Conservation (phyloP, 53 echinoderm and acorn worm genomes). For the Temnopleurus reevesii region DNA sequence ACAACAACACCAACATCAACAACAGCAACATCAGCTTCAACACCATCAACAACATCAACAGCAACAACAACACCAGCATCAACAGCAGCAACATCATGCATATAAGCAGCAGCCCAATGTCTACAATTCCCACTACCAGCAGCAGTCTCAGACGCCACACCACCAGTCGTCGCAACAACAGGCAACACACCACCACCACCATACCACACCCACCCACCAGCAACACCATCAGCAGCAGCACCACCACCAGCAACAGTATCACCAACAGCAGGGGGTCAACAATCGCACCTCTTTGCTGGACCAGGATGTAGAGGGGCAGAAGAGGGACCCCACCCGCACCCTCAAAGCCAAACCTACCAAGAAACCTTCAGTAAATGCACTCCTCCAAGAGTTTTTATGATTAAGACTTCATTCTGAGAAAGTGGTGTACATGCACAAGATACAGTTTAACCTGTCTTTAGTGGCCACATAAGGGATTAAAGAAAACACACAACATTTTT, state of each 20-base stretch:
- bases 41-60: conserved; percentile 55
- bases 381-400: conserved; percentile 82
- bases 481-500: no score
- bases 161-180: conserved; percentile 52
- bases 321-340: conserved; percentile 71
- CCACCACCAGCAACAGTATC: conserved; percentile 47
- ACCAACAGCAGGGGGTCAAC: conserved; percentile 10
- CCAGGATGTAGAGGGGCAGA: conserved; percentile 75
- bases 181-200: conserved; percentile 32
- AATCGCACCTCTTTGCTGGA: conserved; percentile 67
- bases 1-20: neutral
- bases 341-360: conserved; percentile 44
- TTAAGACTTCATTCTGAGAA: conserved; percentile 26
- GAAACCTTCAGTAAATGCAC: conserved; percentile 65
- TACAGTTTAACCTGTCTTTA: no score
- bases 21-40: conserved; percentile 32
- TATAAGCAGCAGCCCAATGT: neutral
- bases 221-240: conserved; percentile 50
- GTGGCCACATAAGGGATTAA: no score
- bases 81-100: conserved; percentile 14
- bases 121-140: conserved; percentile 50
- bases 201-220: conserved; percentile 43
- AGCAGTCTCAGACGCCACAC: no score
- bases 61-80: conserved; percentile 39
- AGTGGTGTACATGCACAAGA: no score